Evolutionary conservation across 1,140 invertebrate genomes (phyloP), one percentile per base, ranked within the genome.

Genomic region (Laupala kohalensis): DNA sequence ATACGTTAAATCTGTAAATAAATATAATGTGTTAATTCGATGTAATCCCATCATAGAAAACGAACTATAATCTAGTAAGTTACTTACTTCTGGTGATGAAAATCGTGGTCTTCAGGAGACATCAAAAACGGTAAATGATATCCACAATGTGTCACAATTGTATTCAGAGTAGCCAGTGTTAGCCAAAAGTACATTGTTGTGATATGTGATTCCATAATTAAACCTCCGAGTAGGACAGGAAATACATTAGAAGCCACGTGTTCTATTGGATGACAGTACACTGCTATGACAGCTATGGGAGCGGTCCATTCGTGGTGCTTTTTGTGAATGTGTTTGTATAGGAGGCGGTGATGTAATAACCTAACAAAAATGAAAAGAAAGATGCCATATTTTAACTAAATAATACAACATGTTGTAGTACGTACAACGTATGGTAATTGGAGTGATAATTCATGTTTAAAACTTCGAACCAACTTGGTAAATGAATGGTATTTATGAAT

Each of bases 81-180:
- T n/a, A 81, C 84, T 84, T 81, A 93, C 92, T 93, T 93, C 53
- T 92, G 81, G 80, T 96, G 94, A 81, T 96, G 94, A 79, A 91
- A 95, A 81, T 95, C 94, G 77, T 96, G 94, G 2, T 91, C 90
- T 81, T 95, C 92, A 19, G 93, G 92, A 26, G 92, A 94, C 6
- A 92, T 90, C 76, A 95, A 88, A 76, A 95, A 91, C 0, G 94
- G 94, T 75, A 95, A 83, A 81, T 96, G 93, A 77, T 95, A 95
- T 6, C 94, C 94, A 67, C 90, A 92, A 78, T 96, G 94, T 23
- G 92, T 87, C 76, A 94, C 92, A 5, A 94, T 84, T 0, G 93
- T 95, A 4, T 89, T 91, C 12, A 93, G 77, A 72, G 92, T 87
- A 4, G 90, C 92, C 63, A 94, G 76, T 1, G 86, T 86, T 76